Evolutionary conservation across 2,888 invertebrate species (phyloP).

Genomic region (Cremastinae sp.): DNA sequence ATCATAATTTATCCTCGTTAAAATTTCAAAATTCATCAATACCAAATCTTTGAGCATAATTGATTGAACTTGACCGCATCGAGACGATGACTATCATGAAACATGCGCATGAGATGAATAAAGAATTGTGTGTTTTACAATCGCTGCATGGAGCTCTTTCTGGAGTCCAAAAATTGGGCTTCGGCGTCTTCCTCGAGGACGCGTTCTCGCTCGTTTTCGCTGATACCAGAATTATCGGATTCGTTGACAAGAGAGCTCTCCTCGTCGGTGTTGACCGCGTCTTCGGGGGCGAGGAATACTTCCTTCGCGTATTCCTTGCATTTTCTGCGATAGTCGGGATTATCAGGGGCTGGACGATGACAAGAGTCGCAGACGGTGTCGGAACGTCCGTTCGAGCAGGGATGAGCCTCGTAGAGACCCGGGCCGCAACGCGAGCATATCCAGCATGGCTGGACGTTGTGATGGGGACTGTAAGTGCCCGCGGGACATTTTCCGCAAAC

Average conservation of each 20-base stretch:
- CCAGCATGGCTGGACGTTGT: conserved; percentile 79
- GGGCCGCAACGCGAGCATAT: conserved; percentile 80
- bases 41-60: too few relatives aligned
- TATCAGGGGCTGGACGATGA: conserved; percentile 73
- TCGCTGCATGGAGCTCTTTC: conserved; percentile 44
- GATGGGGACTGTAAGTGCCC: conserved; percentile 79
- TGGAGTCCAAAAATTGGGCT: conserved; percentile 63
- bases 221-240: conserved; percentile 57
- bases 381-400: conserved; percentile 72
- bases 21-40: too few relatives aligned
- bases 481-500: conserved; percentile 76
- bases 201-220: conserved; percentile 67
- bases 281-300: conserved; percentile 77
- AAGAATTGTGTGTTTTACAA: too few relatives aligned
- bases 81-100: too few relatives aligned
- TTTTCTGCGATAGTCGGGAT: conserved; percentile 72
- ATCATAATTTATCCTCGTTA: too few relatives aligned
- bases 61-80: too few relatives aligned
- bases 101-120: too few relatives aligned
- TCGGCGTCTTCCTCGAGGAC: conserved; percentile 74
- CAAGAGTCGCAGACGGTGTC: conserved; percentile 81
- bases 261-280: conserved; percentile 75
- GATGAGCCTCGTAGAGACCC: conserved; percentile 80
- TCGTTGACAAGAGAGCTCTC: conserved; percentile 77
- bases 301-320: conserved; percentile 67